Evolutionary conservation across 2,113 vertebrate species (phyloP).

Genomic region (Corythornis vintsioides): DNA sequence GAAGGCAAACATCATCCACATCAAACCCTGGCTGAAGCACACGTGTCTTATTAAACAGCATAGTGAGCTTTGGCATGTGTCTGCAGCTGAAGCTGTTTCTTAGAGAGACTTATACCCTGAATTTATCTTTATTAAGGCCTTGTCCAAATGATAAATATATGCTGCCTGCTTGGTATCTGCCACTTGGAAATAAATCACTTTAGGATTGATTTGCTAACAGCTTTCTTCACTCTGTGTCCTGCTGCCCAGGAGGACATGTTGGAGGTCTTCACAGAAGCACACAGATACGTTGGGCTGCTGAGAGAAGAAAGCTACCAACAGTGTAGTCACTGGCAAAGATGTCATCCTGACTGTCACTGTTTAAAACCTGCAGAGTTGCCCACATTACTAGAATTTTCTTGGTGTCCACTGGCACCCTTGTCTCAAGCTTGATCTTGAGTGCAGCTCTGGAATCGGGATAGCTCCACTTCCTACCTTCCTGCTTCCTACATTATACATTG

Average conservation of each 20-base stretch:
- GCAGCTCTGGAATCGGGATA: not conserved
- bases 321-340: not conserved
- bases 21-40: constrained; percentile 25
- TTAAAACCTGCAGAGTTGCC: not conserved
- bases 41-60: constrained; percentile 65
- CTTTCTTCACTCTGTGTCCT: constrained; percentile 71
- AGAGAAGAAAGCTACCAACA: not conserved
- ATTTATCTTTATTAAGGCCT: constrained; percentile 87
- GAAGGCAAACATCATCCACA: not conserved
- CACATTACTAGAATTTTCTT: not conserved
- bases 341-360: not conserved
- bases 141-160: constrained; percentile 84
- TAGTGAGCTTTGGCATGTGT: constrained; percentile 69
- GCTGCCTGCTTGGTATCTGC: constrained; percentile 76
- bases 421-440: not conserved
- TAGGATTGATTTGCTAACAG: constrained; percentile 82
- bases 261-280: constrained; percentile 59
- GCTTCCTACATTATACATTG: not conserved
- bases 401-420: not conserved
- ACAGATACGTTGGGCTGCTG: constrained; percentile 28
- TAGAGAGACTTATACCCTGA: constrained; percentile 64
- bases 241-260: constrained; percentile 59
- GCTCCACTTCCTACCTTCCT: not conserved
- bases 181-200: constrained; percentile 83
- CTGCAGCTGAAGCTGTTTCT: constrained; percentile 68